Base-by-base conservation (phyloP, 1,140 invertebrate genomes). In the Cepaea nemoralis region DNA sequence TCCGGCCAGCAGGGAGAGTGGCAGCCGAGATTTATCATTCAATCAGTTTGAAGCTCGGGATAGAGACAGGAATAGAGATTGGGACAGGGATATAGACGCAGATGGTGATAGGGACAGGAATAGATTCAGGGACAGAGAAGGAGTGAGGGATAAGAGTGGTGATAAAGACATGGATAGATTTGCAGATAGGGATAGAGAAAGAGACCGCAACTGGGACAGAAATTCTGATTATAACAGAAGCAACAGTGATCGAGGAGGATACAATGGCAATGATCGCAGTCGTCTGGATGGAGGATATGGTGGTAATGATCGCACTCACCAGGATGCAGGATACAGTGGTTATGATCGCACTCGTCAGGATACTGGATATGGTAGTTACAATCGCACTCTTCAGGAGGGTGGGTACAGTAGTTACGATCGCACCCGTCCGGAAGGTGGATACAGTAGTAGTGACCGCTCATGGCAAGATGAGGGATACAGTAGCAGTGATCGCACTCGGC, bases 181-280 rank as follows among this genome's bases (percentile, higher is more conserved):
- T n/a, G n/a, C n/a, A n/a, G n/a, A n/a, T 12, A 27, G 78, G 45
- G 77, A 80, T n/a, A n/a, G 77, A 16, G 82, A 83, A 37, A 69
- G 82, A 12, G 82, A 80, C 27, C 55, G 79, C 31, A 59, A 81
- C 63, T 27, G 73, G 31, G 83, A 83, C 42, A 55, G 77, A 42
- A 48, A 69, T 27, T 76, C 70, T 80, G 40, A 67, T 31, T 48
- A 71, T 45, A 80, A 39, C 31, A 76, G 74, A 55, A 50, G 48
- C n/a, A 73, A 73, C 10, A 73, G 40, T 59, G 70, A 73, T n/a
- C 40, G 70, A 45, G 70, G 76, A 33, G 37, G 42, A 6, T 48
- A 71, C 55, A 40, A 63, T 55, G 70, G 40, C 70, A 40, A 55
- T 69, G 81, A 77, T 78, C 31, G 77, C 42, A 63, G 42, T 33